Conservation (phyloP, 1,140 invertebrate species). For the Cydia splendana region DNA sequence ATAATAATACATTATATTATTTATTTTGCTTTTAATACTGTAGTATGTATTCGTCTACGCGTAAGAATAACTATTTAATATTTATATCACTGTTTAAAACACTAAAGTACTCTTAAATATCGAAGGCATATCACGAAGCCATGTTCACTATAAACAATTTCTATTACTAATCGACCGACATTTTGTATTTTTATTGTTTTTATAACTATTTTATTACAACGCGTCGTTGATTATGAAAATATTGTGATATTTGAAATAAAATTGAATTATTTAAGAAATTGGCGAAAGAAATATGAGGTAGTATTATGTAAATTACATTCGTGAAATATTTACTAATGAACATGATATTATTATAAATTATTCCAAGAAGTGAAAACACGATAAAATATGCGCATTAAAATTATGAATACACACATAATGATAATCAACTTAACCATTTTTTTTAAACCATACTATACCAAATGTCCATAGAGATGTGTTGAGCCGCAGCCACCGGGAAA, state of each 20-base stretch:
- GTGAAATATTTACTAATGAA: not conserved
- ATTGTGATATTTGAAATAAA: constrained; percentile 5
- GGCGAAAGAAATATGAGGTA: not conserved
- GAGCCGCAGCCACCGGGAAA: not conserved
- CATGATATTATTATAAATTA: not conserved
- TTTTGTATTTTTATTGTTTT: constrained; percentile 17
- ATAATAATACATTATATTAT: too few species aligned
- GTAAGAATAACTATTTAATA: constrained; percentile 20
- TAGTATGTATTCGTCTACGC: constrained; percentile 13
- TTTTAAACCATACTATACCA: not conserved
- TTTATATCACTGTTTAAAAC: constrained; percentile 24
- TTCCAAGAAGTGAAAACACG: not conserved
- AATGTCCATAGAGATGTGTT: not conserved
- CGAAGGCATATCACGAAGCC: constrained; percentile 23
- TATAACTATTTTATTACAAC: constrained; percentile 8
- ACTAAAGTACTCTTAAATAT: constrained; percentile 10
- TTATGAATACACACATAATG: not conserved
- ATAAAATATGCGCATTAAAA: not conserved
- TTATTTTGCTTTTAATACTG: not conserved
- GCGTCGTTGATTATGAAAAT: constrained; percentile 29
- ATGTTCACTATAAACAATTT: constrained; percentile 24
- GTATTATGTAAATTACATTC: not conserved
- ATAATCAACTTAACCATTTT: not conserved
- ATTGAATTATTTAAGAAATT: not conserved
- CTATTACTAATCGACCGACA: constrained; percentile 2